Evolutionary conservation across 2,888 invertebrate species (phyloP).

Genomic region (Limenitis arthemis): DNA sequence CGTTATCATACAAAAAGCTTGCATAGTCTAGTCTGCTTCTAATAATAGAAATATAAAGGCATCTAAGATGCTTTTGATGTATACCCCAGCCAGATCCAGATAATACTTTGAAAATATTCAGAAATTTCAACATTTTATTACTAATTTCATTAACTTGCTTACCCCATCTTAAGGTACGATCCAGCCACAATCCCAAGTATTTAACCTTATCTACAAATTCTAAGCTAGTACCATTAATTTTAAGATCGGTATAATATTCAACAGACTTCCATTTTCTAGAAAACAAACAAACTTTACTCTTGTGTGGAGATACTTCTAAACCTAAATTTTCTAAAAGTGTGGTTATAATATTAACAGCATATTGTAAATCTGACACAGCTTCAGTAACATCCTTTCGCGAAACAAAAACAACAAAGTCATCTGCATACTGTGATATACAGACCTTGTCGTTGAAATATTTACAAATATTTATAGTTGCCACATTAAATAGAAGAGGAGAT

Average conservation of each 20-base stretch:
- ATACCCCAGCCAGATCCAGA: no score
- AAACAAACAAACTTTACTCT: slow-evolving; percentile 27
- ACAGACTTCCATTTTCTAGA: slow-evolving; percentile 8
- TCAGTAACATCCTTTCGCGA: slow-evolving; percentile 2
- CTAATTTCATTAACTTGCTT: no score
- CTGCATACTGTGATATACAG: slow-evolving; percentile 22
- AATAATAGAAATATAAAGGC: no score
- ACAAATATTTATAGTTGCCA: slow-evolving; percentile 1
- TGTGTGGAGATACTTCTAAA: slow-evolving; percentile 20
- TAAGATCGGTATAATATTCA: neutral
- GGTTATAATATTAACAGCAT: neutral
- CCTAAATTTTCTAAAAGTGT: slow-evolving; percentile 6
- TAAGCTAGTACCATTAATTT: slow-evolving; percentile 10
- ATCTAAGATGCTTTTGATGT: no score
- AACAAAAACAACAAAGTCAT: slow-evolving; percentile 23
- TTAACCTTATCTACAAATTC: slow-evolving; percentile 17
- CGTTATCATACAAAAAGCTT: no score
- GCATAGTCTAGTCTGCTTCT: no score
- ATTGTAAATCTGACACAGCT: neutral
- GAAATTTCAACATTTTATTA: no score
- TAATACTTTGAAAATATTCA: no score
- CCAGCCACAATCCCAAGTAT: slow-evolving; percentile 31
- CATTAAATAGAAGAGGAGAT: slow-evolving; percentile 27
- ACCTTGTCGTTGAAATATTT: neutral
- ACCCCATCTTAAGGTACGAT: slow-evolving; percentile 23